Base-by-base conservation (phyloP, 2,797 vertebrate species). In the Chiloscyllium punctatum region DNA sequence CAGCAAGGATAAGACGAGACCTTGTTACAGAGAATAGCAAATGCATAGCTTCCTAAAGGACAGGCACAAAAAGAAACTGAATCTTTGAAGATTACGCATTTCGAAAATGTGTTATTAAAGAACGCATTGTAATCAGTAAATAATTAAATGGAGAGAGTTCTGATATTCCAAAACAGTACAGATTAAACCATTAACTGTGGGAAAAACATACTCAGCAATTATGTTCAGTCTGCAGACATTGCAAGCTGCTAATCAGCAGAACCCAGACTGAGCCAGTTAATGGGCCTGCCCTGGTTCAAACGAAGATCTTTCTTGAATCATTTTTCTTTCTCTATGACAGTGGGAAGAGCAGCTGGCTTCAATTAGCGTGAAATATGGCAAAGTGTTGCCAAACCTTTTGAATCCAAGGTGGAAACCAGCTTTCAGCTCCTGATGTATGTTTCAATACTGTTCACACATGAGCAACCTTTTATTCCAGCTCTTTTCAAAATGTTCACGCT, bases 261-360 rank as follows among this genome's bases (percentile, higher is more conserved):
- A 57, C 77, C 13, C 94, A 74, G 71, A 27, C 69, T 77, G 94
- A 74, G 48, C 42, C 71, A 77, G 15, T n/a, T 95, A 95, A 95
- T 95, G 42, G 23, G 90, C 62, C n/a, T 62, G 42, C 90, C 62
- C 21, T 95, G 71, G 71, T 74, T 51, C 37, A 74, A 23, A 72
- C 18, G 69, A 72, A 53, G 71, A 57, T 77, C 51, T 33, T 18
- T 53, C 77, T 95, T 25, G 30, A 74, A 95, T 77, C n/a, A 72
- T 42, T 51, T 77, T 33, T 72, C 27, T 69, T 69, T 74, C 11
- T 18, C 94, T 69, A 2, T 95, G 71, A 95, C 94, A 77, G 72
- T 37, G 1, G 48, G 94, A 77, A 33, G 57, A 95, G 94, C 94
- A 95, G 68, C 74, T 74, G 94, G 94, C 69, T 95, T 95, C 68